A percentile compares a stretch with the other conserved stretches of the same genome.
These are phyloP conservation scores for Pelecanoides urinatrix DNA, from an alignment of 2,113 vertebrate species.

Conservation along the genomic window DNA sequence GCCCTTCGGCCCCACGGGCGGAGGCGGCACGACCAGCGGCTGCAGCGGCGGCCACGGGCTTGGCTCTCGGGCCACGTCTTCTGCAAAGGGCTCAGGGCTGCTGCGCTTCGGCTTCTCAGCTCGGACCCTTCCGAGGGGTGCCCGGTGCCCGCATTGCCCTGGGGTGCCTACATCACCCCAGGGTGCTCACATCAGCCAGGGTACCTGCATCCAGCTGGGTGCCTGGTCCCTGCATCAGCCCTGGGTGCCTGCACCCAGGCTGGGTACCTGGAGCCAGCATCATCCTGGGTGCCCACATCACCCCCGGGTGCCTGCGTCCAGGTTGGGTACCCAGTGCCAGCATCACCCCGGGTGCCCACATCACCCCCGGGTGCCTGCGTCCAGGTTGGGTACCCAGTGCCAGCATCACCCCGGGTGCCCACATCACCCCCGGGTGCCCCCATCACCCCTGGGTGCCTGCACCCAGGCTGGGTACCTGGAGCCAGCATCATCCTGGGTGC, in stretches of 20 bases:
- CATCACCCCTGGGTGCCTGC: fast-evolving
- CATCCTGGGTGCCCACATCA: background rate
- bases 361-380: no score
- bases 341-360: fast-evolving
- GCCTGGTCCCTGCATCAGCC: background rate
- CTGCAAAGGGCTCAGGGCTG: fast-evolving
- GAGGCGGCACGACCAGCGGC: fast-evolving
- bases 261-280: fast-evolving
- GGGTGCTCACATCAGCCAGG: fast-evolving
- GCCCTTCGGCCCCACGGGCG: fast-evolving
- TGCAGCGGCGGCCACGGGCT: background rate
- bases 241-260: fast-evolving
- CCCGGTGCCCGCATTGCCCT: fast-evolving
- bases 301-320: fast-evolving
- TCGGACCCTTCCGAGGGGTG: background rate
- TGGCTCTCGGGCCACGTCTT: fast-evolving
- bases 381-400: no score
- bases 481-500: no score
- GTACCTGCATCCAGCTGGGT: background rate
- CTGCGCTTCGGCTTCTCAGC: fast-evolving
- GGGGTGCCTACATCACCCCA: fast-evolving
- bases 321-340: fast-evolving
- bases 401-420: no score
- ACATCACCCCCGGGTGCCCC: background rate
- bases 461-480: no score